Base-by-base conservation (phyloP, 37 sponge, comb jelly and placozoan genomes). In the Oopsacas minuta region DNA sequence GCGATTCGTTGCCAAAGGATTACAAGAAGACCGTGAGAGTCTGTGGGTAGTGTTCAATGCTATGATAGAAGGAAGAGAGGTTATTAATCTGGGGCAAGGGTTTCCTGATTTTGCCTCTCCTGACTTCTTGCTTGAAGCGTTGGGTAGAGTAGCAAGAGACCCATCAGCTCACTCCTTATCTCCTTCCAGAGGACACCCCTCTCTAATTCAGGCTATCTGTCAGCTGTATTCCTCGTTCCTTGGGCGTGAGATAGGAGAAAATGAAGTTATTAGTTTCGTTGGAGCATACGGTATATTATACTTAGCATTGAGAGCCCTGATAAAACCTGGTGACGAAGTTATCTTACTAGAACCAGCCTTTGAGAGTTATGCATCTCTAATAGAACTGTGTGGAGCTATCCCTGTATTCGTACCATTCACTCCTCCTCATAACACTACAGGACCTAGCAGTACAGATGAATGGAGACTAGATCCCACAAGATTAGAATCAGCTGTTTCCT, bases 11-110 rank as follows among this genome's bases (percentile, higher is more conserved):
- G 30, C 28, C 75, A 61, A 61, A n/a, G 1, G 28, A 3, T 61
- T 3, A 25, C 17, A 25, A 5, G 75, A 5, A 25, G 75, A 61
- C 75, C 75, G 75, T n/a, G 28, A 61, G 30, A 61, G 28, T n/a
- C 32, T 61, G 30, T 61, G 75, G 75, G 75, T 61, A 25, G 75
- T 32, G 75, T 61, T 61, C 75, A 61, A 61, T 12, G 75, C 75
- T 25, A 25, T 61, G 32, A 25, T 61, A 5, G 28, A n/a, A 34
- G 75, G 75, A n/a, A 3, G 75, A 12, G 75, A 61, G 22, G 75
- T n/a, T 3, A 34, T 61, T 5, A 61, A 12, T 12, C 20, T 61
- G 30, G 75, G 75, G 28, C 75, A 61, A 34, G 75, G 75, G 28
- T 61, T 61, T 34, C 75, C 75, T 20, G 75, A 61, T n/a, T 61